Evolutionary conservation across 2,888 invertebrate species (phyloP).

Genomic region (Baccha elongata): DNA sequence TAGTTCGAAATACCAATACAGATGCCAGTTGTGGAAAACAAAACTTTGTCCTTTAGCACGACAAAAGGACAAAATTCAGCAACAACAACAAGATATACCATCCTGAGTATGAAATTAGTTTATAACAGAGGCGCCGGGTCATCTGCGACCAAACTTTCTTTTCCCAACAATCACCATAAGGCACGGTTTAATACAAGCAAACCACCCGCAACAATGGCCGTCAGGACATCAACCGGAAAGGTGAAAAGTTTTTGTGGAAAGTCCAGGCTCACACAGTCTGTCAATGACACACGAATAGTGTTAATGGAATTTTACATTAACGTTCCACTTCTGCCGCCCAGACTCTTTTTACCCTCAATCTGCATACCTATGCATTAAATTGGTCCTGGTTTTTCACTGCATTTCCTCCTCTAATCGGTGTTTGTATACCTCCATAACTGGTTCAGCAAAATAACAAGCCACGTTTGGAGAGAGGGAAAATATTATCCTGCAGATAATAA

Average conservation of each 20-base stretch:
- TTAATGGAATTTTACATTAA: conserved; percentile 69
- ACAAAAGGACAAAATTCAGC: background rate
- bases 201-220: background rate
- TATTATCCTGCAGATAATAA: conserved; percentile 56
- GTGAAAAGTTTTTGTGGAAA: conserved; percentile 49
- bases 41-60: conserved; percentile 39
- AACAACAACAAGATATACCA: background rate
- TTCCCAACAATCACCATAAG: background rate
- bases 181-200: background rate
- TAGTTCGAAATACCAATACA: conserved; percentile 9
- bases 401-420: conserved; percentile 26
- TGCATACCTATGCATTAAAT: background rate
- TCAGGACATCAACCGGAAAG: conserved; percentile 22
- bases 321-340: conserved; percentile 25
- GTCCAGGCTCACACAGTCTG: conserved; percentile 43
- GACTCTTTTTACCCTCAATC: background rate
- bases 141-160: conserved; percentile 45
- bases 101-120: conserved; percentile 32
- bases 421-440: background rate
- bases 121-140: conserved; percentile 51
- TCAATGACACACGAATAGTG: conserved; percentile 59
- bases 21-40: conserved; percentile 33
- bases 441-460: background rate
- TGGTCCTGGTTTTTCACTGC: conserved; percentile 15
- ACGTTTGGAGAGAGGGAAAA: conserved; percentile 2